Conservation (phyloP, 2,797 vertebrate genomes). For the Simalia tracyae region DNA sequence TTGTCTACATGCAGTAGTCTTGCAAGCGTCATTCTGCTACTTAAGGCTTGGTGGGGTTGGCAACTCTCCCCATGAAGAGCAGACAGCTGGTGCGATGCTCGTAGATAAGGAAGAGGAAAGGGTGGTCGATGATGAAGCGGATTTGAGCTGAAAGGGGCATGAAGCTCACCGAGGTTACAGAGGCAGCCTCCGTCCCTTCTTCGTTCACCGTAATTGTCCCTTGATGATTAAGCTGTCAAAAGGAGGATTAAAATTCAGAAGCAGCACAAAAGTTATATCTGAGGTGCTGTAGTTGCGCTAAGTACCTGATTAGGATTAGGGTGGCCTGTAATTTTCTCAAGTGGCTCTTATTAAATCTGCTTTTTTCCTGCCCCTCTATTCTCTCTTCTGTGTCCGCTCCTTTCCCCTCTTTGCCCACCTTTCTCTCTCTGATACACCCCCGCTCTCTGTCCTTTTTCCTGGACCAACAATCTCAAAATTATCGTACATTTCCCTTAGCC, state of each 20-base stretch:
- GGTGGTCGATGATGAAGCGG: slow-evolving; percentile 85
- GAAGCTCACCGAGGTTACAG: slow-evolving; percentile 89
- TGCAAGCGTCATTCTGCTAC: slow-evolving; percentile 7
- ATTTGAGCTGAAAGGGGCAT: slow-evolving; percentile 95
- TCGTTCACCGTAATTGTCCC: slow-evolving; percentile 95
- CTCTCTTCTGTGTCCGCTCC: background rate
- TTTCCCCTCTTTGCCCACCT: background rate
- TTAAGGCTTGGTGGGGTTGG: slow-evolving; percentile 80
- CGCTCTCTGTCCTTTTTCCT: background rate
- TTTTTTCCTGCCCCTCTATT: background rate
- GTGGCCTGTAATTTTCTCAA: background rate
- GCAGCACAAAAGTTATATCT: background rate
- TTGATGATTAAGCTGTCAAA: slow-evolving; percentile 89
- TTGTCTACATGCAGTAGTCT: background rate
- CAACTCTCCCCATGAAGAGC: slow-evolving; percentile 92
- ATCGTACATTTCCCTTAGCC: background rate
- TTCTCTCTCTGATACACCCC: background rate
- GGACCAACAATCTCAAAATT: background rate
- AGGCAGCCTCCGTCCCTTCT: slow-evolving; percentile 91
- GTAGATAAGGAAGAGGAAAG: slow-evolving; percentile 93
- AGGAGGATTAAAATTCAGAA: background rate
- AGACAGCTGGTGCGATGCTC: slow-evolving; percentile 94
- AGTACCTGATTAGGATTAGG: background rate
- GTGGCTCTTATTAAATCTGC: background rate
- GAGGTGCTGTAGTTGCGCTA: background rate